A percentile compares a stretch with the other conserved stretches of the same genome.
Conservation (phyloP, 2,888 invertebrate genomes). For the Eudasyphora cyanicolor region DNA sequence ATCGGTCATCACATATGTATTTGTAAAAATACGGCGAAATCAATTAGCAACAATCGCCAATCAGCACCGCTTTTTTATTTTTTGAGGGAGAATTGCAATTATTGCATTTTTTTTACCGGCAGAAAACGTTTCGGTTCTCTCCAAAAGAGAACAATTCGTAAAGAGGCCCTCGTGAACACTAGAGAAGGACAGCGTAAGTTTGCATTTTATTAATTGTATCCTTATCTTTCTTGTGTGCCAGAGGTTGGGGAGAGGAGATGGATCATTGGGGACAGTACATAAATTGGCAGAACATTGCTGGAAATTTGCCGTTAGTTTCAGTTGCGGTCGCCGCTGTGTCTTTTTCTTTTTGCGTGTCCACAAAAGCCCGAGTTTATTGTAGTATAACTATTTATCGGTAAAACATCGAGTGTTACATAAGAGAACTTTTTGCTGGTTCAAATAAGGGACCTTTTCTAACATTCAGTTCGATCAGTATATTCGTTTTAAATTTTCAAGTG, state of each 20-base stretch:
- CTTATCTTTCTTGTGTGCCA: neutral
- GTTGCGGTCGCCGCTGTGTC: neutral
- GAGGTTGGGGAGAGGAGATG: neutral
- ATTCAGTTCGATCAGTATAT: neutral
- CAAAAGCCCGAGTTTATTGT: neutral
- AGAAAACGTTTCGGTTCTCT: neutral
- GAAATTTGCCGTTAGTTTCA: slow-evolving; percentile 29
- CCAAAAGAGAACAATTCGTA: neutral
- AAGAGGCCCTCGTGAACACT: neutral
- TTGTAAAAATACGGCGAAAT: neutral
- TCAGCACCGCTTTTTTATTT: neutral
- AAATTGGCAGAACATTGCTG: neutral
- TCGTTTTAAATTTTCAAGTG: neutral
- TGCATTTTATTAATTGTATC: neutral
- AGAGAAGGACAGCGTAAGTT: neutral
- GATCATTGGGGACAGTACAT: neutral
- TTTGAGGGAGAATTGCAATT: too few species aligned
- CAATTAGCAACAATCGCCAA: neutral
- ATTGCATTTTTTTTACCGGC: too few species aligned
- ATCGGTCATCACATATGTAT: too few species aligned
- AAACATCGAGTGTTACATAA: slow-evolving; percentile 1
- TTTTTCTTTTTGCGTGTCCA: neutral
- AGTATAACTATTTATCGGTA: neutral
- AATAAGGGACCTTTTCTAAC: slow-evolving; percentile 1
- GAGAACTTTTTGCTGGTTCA: slow-evolving; percentile 20